Evolutionary conservation across 2,888 invertebrate species (phyloP), one percentile per base, ranked within the genome.

Genomic region (Cephus pygmeus): DNA sequence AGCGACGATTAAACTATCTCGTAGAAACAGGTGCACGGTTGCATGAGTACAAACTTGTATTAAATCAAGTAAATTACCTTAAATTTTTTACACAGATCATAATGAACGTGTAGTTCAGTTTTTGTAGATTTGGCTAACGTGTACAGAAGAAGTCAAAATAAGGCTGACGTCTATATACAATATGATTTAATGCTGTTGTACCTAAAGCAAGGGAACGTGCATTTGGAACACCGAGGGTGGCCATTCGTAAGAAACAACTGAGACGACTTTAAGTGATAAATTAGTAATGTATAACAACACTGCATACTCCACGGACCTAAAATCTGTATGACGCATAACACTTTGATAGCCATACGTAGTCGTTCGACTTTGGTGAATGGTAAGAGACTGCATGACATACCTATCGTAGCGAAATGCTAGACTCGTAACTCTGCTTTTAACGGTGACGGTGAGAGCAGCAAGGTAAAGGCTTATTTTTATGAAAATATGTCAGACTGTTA

Each of bases 401-500:
- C 56, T 56, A 56, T 56, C 23, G 23, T 56, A 56, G 2, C 56
- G 15, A 56, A 56, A 56, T 9, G 23, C 23, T 56, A 56, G 23
- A 23, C 23, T 23, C 23, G 9, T 56, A 56, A 56, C 23, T 56
- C 56, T 56, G 56, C 23, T 56, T 56, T 56, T 56, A 56, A 23
- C 23, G 56, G 56, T 56, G 56, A 56, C 56, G 56, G 56, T 23
- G 23, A 56, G 23, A 56, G 9, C 23, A 56, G 9, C 56, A 56
- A 56, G 56, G 56, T 56, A 56, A 56, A 56, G 89, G 90, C 90
- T 91, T 90, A 90, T 91, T 91, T 91, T 90, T 89, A 86, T 91
- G 90, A 87, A 87, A 89, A 90, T 88, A 85, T 86, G 76, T 56
- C 56, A 56, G 56, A 56, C 56, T 56, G 56, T 56, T 23, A 75